A percentile compares a stretch with the other conserved stretches of the same genome.
These are phyloP conservation scores for Tyrophagus putrescentiae DNA, from an alignment of 1,140 invertebrate species.

Conservation along the genomic window DNA sequence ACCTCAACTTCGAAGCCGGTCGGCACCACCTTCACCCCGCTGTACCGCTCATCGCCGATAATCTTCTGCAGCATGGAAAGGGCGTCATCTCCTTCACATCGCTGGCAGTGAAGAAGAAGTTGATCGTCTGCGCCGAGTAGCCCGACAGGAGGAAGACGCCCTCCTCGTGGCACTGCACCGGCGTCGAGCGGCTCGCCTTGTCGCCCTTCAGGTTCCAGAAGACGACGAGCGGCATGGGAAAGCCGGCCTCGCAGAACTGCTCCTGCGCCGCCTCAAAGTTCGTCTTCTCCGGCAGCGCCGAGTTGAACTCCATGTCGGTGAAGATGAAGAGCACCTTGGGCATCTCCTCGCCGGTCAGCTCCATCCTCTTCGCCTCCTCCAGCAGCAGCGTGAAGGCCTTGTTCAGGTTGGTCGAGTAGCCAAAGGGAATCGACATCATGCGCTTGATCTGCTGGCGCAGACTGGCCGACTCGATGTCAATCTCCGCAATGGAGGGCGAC, in stretches of 20 bases:
- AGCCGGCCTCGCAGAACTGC: slow-evolving; percentile 11
- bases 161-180: background rate
- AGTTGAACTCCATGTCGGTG: slow-evolving; percentile 16
- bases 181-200: slow-evolving; percentile 3
- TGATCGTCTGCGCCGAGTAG: slow-evolving; percentile 13
- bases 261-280: background rate
- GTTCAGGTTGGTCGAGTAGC: background rate
- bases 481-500: background rate
- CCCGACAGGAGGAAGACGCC: slow-evolving; percentile 11
- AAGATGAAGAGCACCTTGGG: slow-evolving; percentile 16
- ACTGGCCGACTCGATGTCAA: background rate
- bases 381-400: slow-evolving; percentile 7
- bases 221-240: background rate
- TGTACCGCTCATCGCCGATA: slow-evolving; percentile 3
- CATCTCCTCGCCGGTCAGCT: background rate
- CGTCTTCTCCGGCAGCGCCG: background rate
- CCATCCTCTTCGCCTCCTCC: background rate
- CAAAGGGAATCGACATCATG: background rate
- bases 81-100: background rate
- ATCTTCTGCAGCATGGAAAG: background rate
- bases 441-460: background rate
- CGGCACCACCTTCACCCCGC: background rate
- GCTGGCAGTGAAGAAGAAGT: background rate
- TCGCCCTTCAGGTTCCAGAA: slow-evolving; percentile 17
- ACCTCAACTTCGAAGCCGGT: background rate